Conservation (phyloP, 2,113 vertebrate genomes). For the Tachuris rubrigastra region DNA sequence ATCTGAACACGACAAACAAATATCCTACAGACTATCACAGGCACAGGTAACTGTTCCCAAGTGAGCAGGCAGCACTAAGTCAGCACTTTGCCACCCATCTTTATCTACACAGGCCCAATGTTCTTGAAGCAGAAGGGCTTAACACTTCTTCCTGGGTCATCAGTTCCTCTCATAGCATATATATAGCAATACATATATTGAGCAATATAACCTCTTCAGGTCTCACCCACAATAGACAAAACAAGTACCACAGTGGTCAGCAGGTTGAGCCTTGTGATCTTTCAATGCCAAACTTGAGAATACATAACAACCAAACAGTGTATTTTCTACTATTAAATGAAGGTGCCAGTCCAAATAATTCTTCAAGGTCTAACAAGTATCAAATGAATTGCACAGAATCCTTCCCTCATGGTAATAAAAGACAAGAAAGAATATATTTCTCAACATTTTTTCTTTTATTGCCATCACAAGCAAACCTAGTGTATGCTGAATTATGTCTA, state of each 20-base stretch:
- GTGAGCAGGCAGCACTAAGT: background rate
- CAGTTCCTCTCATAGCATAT: rapidly evolving
- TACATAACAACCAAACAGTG: background rate
- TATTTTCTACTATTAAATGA: background rate
- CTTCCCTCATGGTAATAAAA: background rate
- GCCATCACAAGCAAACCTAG: background rate
- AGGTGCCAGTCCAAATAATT: background rate
- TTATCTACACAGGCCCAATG: background rate
- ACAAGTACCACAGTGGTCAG: background rate
- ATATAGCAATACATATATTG: too few relatives aligned
- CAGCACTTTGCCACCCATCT: background rate
- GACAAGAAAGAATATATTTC: background rate
- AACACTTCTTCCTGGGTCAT: background rate
- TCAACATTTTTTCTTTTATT: background rate
- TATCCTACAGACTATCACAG: background rate
- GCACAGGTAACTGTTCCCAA: background rate
- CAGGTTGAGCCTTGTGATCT: background rate
- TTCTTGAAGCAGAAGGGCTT: background rate
- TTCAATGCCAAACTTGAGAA: background rate
- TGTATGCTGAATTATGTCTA: background rate
- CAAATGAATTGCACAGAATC: background rate
- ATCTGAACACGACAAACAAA: rapidly evolving
- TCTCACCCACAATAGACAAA: background rate
- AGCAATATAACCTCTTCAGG: background rate
- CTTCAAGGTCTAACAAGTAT: background rate